phyloP scores from a whole-genome alignment of 1,140 invertebrate species.

The Drosophila arizonae region DNA sequence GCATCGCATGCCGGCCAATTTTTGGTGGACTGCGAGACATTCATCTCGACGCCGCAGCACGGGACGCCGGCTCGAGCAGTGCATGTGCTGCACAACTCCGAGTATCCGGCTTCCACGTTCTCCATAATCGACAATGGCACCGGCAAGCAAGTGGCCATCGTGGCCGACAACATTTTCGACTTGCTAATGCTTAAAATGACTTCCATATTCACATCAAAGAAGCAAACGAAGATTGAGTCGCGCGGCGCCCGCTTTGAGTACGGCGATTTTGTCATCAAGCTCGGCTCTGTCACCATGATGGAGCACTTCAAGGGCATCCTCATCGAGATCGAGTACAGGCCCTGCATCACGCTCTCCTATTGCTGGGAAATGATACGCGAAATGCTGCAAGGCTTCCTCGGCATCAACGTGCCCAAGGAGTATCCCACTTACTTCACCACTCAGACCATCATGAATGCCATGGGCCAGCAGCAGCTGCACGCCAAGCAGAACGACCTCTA shows the following conservation, averaged over 20 bases:
- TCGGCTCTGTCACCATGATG: conserved; percentile 95
- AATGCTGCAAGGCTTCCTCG: conserved; percentile 95
- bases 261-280: conserved; percentile 96
- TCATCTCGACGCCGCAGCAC: conserved; percentile 88
- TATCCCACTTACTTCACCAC: conserved; percentile 86
- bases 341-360: conserved; percentile 92
- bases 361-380: conserved; percentile 97
- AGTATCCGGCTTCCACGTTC: conserved; percentile 97
- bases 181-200: conserved; percentile 94
- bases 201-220: conserved; percentile 93
- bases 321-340: conserved; percentile 96
- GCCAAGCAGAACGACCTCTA: conserved; percentile 91
- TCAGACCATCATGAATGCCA: conserved; percentile 71
- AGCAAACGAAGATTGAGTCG: conserved; percentile 94
- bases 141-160: conserved; percentile 90
- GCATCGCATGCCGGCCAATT: conserved; percentile 94
- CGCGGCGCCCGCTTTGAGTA: conserved; percentile 96
- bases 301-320: conserved; percentile 97
- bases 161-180: conserved; percentile 95
- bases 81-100: conserved; percentile 96
- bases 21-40: conserved; percentile 97
- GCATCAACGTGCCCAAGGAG: conserved; percentile 87
- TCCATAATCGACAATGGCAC: conserved; percentile 94
- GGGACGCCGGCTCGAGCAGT: conserved; percentile 88
- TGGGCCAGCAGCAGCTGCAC: conserved; percentile 77